Base-by-base conservation (phyloP, 2,888 invertebrate genomes). In the Acrobasis suavella region DNA sequence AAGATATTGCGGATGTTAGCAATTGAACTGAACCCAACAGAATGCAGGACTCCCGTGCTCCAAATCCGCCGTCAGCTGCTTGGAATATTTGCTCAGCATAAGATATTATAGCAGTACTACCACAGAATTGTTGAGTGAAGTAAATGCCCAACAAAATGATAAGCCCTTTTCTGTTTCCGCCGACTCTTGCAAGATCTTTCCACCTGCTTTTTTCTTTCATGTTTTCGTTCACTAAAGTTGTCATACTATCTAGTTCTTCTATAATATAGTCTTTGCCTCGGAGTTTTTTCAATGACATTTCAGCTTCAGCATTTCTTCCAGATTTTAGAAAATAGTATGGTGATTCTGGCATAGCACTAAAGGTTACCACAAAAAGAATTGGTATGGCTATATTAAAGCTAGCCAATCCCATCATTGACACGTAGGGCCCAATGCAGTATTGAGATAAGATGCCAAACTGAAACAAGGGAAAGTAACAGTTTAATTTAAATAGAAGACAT, bases 321-420 rank as follows among this genome's bases (percentile, higher is more conserved):
- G 84, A 81, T 60, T 93, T 92, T 32, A 94, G 86, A 75, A 89
- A 89, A 74, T 90, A 94, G 72, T 95, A 93, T 0, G 96, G 96
- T 2, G 95, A 94, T 77, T 96, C 96, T 0, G 95, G 95, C 90
- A 95, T 93, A 50, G 93, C 92, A 56, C 93, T 85, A 76, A 95
- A 93, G 1, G 93, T 89, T 1, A 93, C 77, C 14, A 94, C 87
- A 72, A 94, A 93, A 1, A 94, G 71, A 39, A 94, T 83, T 0
- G 94, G 93, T 62, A 94, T 86, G 0, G 93, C 80, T 50, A 94
- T 87, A 60, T 94, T 93, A 70, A 94, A 92, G 70, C 93, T 92
- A 9, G 94, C 93, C 37, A 94, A 83, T 0, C 83, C 87, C 65
- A 93, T 79, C 82, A 94, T 94, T 32, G 93, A 92, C 16, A 93